Conservation (phyloP, 2,113 vertebrate species). For the Oryzias woworae region DNA sequence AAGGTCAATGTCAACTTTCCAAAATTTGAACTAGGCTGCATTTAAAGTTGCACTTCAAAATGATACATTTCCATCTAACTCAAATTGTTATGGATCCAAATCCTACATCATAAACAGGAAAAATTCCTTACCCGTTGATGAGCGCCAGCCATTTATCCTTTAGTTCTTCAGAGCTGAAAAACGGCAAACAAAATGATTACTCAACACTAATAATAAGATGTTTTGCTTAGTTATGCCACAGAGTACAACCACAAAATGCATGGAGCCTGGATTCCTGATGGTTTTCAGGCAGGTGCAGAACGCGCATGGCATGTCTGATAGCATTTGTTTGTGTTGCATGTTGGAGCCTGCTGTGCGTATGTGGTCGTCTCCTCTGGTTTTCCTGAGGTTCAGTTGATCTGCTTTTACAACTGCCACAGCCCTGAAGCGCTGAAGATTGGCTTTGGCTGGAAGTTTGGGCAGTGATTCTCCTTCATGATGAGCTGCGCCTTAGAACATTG, state of each 20-base stretch:
- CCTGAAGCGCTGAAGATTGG: constrained; percentile 15
- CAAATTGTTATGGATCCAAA: too few species aligned
- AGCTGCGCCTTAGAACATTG: constrained; percentile 29
- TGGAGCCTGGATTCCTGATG: constrained; percentile 30
- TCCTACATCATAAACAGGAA: not conserved
- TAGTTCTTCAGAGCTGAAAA: constrained; percentile 84
- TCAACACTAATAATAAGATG: constrained; percentile 21
- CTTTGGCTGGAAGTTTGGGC: constrained; percentile 14
- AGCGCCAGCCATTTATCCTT: constrained; percentile 91
- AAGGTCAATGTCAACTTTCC: too few species aligned
- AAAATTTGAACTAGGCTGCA: too few species aligned
- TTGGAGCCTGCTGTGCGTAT: constrained; percentile 6
- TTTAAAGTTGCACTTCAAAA: too few species aligned
- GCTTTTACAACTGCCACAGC: constrained; percentile 19
- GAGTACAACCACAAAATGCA: constrained; percentile 13
- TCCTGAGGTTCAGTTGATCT: constrained; percentile 4
- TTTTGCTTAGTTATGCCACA: constrained; percentile 24
- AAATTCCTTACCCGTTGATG: constrained; percentile 81
- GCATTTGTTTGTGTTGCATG: constrained; percentile 9
- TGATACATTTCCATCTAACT: too few species aligned
- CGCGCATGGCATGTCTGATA: not conserved
- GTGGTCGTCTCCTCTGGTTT: constrained; percentile 1
- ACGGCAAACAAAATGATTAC: constrained; percentile 10
- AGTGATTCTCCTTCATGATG: constrained; percentile 7
- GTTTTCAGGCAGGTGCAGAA: constrained; percentile 7